Evolutionary conservation across 2,113 vertebrate genomes (phyloP).

Genomic region (Protomyctophum bolini): DNA sequence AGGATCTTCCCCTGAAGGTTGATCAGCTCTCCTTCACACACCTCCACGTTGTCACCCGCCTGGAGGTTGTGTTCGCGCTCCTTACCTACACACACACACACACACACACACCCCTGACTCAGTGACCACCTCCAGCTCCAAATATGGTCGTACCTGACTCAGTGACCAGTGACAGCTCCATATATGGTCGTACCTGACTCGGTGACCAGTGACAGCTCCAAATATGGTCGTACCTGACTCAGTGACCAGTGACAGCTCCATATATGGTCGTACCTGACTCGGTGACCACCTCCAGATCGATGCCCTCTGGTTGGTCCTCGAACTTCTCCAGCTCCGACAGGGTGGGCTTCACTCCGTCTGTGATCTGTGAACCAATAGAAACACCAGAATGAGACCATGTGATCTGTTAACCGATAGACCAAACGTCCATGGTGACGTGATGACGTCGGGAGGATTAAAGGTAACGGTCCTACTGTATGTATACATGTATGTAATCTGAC

Average conservation of each 20-base stretch:
- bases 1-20: slow-evolving; percentile 96
- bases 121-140: too few species aligned
- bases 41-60: slow-evolving; percentile 94
- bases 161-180: slow-evolving; percentile 85
- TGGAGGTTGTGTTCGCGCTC: slow-evolving; percentile 95
- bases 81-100: slow-evolving; percentile 82
- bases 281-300: slow-evolving; percentile 95
- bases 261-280: slow-evolving; percentile 82
- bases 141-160: slow-evolving; percentile 82
- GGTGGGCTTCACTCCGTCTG: slow-evolving; percentile 94
- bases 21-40: slow-evolving; percentile 95
- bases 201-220: slow-evolving; percentile 85
- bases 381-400: too few species aligned
- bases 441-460: too few species aligned
- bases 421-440: too few species aligned
- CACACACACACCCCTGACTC: not conserved
- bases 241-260: slow-evolving; percentile 85
- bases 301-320: slow-evolving; percentile 95
- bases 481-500: too few species aligned
- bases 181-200: slow-evolving; percentile 82
- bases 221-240: slow-evolving; percentile 82
- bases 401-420: too few species aligned
- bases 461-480: too few species aligned
- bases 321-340: slow-evolving; percentile 95
- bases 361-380: slow-evolving; percentile 81